Evolutionary conservation across 2,797 vertebrate species (phyloP).

Genomic region (Gobionotothen gibberifrons): DNA sequence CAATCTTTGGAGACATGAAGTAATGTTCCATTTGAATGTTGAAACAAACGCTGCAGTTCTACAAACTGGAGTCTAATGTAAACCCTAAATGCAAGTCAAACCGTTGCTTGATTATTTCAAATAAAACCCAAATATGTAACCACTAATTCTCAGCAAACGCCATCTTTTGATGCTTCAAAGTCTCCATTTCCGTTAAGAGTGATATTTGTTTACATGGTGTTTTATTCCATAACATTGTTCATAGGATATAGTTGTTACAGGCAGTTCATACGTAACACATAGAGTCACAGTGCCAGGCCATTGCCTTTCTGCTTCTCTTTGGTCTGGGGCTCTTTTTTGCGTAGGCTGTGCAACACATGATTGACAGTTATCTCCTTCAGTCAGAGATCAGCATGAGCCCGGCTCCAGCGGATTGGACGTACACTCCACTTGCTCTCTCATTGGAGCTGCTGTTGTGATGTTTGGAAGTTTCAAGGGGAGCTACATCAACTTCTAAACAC

Average conservation of each 20-base stretch:
- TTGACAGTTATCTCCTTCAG: constrained; percentile 8
- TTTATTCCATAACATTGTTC: not conserved
- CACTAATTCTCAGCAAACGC: too few relatives aligned
- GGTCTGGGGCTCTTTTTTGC: not conserved
- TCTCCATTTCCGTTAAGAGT: not conserved
- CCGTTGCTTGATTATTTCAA: not conserved
- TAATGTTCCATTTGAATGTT: not conserved
- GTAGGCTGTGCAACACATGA: not conserved
- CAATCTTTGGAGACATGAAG: not conserved
- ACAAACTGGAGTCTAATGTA: too few relatives aligned
- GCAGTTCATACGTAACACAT: not conserved
- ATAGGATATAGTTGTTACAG: not conserved
- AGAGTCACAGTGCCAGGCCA: not conserved
- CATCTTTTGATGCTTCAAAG: not conserved
- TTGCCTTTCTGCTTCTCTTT: not conserved
- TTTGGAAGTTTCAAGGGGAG: not conserved
- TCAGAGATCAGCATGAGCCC: not conserved
- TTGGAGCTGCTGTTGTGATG: not conserved
- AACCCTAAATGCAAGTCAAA: too few relatives aligned
- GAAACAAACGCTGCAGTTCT: too few relatives aligned
- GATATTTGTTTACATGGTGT: too few relatives aligned
- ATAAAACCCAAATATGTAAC: not conserved
- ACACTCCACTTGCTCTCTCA: not conserved
- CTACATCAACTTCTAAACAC: not conserved
- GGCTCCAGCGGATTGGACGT: not conserved